Evolutionary conservation across 1,140 invertebrate species (phyloP).

Genomic region (Drosophila teissieri): DNA sequence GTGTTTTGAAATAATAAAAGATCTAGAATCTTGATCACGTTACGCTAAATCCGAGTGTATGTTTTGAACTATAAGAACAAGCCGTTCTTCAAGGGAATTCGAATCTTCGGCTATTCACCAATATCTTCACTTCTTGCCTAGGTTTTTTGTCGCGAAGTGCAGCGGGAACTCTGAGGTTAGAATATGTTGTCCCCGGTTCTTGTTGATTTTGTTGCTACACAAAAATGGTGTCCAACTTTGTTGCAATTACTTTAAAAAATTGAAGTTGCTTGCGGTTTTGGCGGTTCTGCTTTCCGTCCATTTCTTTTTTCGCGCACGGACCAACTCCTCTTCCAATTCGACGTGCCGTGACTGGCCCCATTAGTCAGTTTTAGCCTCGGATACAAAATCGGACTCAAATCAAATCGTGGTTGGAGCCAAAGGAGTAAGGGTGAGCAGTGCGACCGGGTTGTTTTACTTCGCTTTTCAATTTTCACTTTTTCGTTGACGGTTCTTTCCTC

Average conservation of each 20-base stretch:
- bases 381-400: conserved; percentile 23
- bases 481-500: conserved; percentile 45
- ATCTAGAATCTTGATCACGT: too few species aligned
- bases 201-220: conserved; percentile 43
- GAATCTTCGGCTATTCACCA: too few species aligned
- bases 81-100: neutral
- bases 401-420: neutral
- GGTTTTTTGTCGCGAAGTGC: conserved; percentile 22
- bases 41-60: too few species aligned
- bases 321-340: conserved; percentile 21
- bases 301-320: conserved; percentile 12
- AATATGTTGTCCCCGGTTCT: conserved; percentile 30
- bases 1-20: too few species aligned
- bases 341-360: conserved; percentile 63
- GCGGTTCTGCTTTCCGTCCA: conserved; percentile 45
- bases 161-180: conserved; percentile 45
- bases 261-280: conserved; percentile 75
- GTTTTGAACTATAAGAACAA: neutral
- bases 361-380: conserved; percentile 56
- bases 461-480: conserved; percentile 78
- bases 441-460: conserved; percentile 45
- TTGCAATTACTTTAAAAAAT: conserved; percentile 82
- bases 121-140: conserved; percentile 1
- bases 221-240: conserved; percentile 78
- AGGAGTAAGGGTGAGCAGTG: neutral